A percentile compares a stretch with the other conserved stretches of the same genome.
Conservation (phyloP, 2,113 vertebrate genomes). For the Ploceus nigricollis region DNA sequence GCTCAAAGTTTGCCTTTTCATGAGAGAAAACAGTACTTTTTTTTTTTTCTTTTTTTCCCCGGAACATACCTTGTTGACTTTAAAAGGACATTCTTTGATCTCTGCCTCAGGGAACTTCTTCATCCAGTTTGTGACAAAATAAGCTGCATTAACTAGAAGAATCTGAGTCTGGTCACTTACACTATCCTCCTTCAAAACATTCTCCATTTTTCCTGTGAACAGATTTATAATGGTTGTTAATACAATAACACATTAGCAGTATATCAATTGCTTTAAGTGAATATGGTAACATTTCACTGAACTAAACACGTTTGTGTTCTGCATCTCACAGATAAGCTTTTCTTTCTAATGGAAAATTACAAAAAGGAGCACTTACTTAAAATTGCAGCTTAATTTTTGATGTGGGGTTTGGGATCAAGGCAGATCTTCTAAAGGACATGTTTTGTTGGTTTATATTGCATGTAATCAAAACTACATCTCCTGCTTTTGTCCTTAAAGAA, state of each 20-base stretch:
- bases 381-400: background rate
- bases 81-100: conserved; percentile 78
- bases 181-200: conserved; percentile 65
- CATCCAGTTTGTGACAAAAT: conserved; percentile 81
- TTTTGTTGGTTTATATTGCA: background rate
- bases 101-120: conserved; percentile 79
- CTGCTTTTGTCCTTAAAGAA: background rate
- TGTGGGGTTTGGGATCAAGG: background rate
- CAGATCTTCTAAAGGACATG: background rate
- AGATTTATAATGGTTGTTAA: background rate
- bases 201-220: conserved; percentile 74
- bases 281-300: background rate
- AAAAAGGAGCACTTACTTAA: background rate
- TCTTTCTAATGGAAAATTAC: background rate
- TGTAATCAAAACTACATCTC: background rate
- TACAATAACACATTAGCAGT: background rate
- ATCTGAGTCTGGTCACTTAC: conserved; percentile 75
- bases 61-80: conserved; percentile 76
- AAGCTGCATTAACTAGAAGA: conserved; percentile 77
- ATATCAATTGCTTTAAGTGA: background rate
- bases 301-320: background rate
- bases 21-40: background rate
- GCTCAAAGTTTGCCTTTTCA: background rate
- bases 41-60: background rate
- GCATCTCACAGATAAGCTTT: background rate